Evolutionary conservation across 2,113 vertebrate species (phyloP).

Genomic region (Chionomys nivalis): DNA sequence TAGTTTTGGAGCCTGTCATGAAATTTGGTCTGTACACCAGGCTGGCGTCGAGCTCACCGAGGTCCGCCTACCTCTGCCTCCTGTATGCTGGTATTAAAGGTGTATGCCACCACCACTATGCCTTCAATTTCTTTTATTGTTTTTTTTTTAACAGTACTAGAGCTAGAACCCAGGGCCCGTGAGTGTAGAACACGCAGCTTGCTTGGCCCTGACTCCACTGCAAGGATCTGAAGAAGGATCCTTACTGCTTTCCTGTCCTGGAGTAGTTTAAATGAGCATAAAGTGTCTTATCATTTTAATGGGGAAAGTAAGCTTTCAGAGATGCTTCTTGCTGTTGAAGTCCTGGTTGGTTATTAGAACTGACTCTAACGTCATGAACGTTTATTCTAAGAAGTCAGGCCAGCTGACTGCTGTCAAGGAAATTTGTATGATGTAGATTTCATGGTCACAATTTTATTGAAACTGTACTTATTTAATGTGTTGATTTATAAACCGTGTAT

Average conservation of each 20-base stretch:
- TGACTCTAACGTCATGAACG: constrained; percentile 2
- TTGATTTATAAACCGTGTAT: too few relatives aligned
- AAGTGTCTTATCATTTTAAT: background rate
- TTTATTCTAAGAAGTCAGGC: constrained; percentile 43
- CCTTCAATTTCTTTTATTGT: too few relatives aligned
- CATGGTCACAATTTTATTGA: too few relatives aligned
- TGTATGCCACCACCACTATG: too few relatives aligned
- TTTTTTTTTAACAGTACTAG: too few relatives aligned
- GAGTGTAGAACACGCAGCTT: background rate
- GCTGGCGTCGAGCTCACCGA: too few relatives aligned
- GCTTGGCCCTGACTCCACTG: background rate
- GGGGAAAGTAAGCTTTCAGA: too few relatives aligned
- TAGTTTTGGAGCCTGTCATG: too few relatives aligned
- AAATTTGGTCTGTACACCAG: too few relatives aligned
- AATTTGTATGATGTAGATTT: constrained; percentile 23
- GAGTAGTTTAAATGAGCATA: constrained; percentile 27
- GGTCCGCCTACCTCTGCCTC: too few relatives aligned
- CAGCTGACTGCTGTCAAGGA: background rate
- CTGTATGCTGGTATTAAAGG: too few relatives aligned
- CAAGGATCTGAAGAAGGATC: background rate
- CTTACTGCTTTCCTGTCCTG: background rate
- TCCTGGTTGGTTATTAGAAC: background rate
- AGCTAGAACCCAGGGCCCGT: background rate
- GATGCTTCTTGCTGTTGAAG: constrained; percentile 20
- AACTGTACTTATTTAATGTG: too few relatives aligned